Conservation (phyloP, 2,113 vertebrate genomes). For the Chloroceryle aenea region DNA sequence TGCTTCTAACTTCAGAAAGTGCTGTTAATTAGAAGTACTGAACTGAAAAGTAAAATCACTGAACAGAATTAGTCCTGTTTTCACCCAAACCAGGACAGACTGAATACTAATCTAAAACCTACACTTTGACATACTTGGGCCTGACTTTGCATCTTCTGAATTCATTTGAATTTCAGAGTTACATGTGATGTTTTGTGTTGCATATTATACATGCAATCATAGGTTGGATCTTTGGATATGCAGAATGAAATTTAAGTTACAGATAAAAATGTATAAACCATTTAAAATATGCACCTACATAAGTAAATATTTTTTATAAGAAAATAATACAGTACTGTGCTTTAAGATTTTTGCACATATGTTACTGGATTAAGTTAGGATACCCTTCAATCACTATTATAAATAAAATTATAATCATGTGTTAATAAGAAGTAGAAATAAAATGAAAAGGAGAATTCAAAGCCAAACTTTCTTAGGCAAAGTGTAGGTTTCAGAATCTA, state of each 20-base stretch:
- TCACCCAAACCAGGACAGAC: too few relatives aligned
- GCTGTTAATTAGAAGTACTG: too few relatives aligned
- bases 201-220: fast-evolving
- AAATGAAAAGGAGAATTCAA: background rate
- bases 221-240: background rate
- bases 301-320: background rate
- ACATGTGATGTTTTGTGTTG: background rate
- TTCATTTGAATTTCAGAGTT: background rate
- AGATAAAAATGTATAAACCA: background rate
- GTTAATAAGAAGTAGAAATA: background rate
- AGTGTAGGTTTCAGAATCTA: background rate
- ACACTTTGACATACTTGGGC: fast-evolving
- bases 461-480: background rate
- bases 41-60: too few relatives aligned
- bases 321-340: background rate
- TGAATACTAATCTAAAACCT: background rate
- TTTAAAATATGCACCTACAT: background rate
- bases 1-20: too few relatives aligned
- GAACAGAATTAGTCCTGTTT: too few relatives aligned
- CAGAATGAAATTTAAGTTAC: background rate
- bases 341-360: background rate
- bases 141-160: background rate
- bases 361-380: background rate
- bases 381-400: background rate
- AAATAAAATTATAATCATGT: background rate